Conservation (phyloP, 2,797 vertebrate genomes). For the Notamacropus eugenii region DNA sequence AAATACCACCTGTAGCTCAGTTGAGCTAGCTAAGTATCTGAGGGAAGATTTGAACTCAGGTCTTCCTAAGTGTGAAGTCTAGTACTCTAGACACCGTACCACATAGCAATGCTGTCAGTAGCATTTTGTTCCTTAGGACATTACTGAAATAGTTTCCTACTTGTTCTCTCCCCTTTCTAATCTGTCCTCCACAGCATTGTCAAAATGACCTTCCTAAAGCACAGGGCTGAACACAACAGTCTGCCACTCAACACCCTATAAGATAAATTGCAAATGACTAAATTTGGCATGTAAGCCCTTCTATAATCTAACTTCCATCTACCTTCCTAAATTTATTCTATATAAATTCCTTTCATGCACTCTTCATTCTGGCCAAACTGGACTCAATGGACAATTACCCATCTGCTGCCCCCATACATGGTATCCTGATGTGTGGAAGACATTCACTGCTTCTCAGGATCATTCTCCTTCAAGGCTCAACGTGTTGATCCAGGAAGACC, state of each 20-base stretch:
- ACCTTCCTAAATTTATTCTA: not conserved
- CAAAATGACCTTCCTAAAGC: not conserved
- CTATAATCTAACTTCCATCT: not conserved
- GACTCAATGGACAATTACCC: not conserved
- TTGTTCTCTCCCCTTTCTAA: not conserved
- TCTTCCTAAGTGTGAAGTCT: not conserved
- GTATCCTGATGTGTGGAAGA: not conserved
- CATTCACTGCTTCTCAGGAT: not conserved
- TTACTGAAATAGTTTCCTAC: not conserved
- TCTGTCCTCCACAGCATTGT: no score
- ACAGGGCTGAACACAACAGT: not conserved
- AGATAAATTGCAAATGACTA: not conserved
- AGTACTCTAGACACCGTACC: not conserved
- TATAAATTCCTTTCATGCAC: not conserved
- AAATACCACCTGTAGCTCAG: not conserved
- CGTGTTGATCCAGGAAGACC: not conserved
- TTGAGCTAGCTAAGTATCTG: not conserved
- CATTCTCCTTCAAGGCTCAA: not conserved
- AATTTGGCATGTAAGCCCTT: not conserved
- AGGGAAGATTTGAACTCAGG: not conserved
- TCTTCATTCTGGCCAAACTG: not conserved
- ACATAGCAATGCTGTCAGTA: not conserved
- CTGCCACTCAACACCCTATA: not conserved
- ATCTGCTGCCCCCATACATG: not conserved
- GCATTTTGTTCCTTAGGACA: not conserved